Percentiles rank a stretch among this genome's conserved stretches.
Conservation (phyloP, 2,113 vertebrate genomes). For the Carlito syrichta region DNA sequence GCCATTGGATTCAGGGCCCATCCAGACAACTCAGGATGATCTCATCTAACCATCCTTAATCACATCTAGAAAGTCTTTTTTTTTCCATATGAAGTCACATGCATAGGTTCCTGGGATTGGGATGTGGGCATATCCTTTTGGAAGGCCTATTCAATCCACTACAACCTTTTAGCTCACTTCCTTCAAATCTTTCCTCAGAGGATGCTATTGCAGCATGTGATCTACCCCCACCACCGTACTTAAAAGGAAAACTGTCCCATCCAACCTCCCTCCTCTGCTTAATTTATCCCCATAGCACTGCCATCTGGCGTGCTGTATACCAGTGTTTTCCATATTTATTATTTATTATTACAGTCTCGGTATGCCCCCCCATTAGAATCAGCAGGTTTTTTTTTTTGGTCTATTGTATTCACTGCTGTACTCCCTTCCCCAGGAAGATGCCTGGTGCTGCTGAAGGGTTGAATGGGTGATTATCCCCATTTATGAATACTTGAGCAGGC, state of each 20-base stretch:
- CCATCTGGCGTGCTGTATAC: background rate
- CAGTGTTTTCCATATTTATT: conserved; percentile 3
- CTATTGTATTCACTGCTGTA: background rate
- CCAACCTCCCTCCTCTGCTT: background rate
- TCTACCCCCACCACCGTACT: background rate
- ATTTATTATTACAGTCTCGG: background rate
- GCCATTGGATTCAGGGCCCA: background rate
- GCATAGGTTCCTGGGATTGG: background rate
- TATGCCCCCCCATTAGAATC: background rate
- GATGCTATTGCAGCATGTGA: background rate
- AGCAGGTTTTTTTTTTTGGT: background rate
- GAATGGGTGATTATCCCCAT: background rate
- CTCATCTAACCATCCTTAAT: conserved; percentile 23
- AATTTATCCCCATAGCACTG: background rate
- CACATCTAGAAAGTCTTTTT: background rate
- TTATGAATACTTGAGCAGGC: background rate
- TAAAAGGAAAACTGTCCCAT: background rate
- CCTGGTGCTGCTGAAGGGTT: background rate
- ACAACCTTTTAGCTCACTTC: background rate
- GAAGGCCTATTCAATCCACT: background rate
- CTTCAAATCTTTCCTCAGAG: conserved; percentile 1
- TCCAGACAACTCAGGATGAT: background rate
- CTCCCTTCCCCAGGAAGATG: background rate
- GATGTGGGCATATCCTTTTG: background rate
- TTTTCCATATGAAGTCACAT: background rate